Conservation (phyloP, 2,888 invertebrate genomes). For the Eulithis prunata region DNA sequence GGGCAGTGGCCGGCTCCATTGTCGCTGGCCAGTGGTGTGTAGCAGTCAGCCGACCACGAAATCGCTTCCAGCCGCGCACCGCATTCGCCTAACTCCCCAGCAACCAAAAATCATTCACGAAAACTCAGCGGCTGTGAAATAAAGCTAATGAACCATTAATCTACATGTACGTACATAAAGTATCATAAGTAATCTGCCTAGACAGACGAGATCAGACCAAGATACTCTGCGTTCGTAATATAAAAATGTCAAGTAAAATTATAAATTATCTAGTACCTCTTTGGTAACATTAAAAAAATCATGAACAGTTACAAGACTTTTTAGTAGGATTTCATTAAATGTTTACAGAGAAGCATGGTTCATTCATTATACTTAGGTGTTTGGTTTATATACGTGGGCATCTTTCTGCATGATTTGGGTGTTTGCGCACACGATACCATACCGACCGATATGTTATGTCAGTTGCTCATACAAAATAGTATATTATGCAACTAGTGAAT, state of each 20-base stretch:
- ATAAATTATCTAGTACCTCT: no score
- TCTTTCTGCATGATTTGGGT: no score
- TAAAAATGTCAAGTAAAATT: neutral
- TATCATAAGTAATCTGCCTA: neutral
- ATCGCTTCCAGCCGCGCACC: constrained; percentile 68
- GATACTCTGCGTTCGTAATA: neutral
- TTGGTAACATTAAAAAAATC: no score
- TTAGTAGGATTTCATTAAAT: no score
- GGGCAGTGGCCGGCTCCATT: constrained; percentile 73
- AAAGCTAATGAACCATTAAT: constrained; percentile 30
- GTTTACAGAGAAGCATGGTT: no score
- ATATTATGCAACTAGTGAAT: no score
- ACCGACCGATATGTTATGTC: no score
- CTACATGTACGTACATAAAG: constrained; percentile 17
- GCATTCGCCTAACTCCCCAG: constrained; percentile 43
- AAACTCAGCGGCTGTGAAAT: constrained; percentile 42
- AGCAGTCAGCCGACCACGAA: constrained; percentile 77
- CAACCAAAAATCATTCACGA: constrained; percentile 45
- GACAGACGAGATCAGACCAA: neutral
- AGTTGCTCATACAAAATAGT: no score
- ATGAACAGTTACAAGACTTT: no score
- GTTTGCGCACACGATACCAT: no score
- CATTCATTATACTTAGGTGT: no score
- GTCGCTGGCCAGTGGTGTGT: constrained; percentile 77
- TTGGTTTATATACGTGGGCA: no score